Percentiles rank a stretch among this genome's conserved stretches.
Conservation (phyloP, 2,113 vertebrate species). For the Galemys pyrenaicus region DNA sequence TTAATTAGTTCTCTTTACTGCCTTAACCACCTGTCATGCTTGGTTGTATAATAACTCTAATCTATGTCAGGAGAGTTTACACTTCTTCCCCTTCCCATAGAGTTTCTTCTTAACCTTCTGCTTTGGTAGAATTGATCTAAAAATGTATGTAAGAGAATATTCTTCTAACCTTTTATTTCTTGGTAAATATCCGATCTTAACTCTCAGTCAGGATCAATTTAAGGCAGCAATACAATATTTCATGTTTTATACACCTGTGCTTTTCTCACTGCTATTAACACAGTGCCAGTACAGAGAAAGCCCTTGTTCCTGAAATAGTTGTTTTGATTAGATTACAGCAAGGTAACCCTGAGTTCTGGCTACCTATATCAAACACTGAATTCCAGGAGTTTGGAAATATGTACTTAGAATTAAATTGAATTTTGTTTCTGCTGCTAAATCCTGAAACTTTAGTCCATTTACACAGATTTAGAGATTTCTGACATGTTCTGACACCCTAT, state of each 20-base stretch:
- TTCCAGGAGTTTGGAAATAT: not conserved
- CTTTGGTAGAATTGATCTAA: not conserved
- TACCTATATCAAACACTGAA: not conserved
- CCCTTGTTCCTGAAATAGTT: not conserved
- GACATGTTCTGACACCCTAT: not conserved
- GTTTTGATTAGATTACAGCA: not conserved
- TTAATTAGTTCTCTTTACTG: slow-evolving; percentile 13
- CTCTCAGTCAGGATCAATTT: not conserved
- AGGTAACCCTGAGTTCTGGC: not conserved
- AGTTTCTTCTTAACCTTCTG: not conserved
- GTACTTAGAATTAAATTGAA: slow-evolving; percentile 26
- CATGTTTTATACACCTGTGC: not conserved
- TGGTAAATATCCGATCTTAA: not conserved
- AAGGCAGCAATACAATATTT: not conserved
- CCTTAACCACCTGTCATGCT: not conserved
- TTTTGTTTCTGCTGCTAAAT: not conserved
- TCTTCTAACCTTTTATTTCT: not conserved
- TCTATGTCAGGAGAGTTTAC: not conserved
- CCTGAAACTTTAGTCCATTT: slow-evolving; percentile 33
- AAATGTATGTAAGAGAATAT: not conserved
- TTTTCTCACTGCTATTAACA: not conserved
- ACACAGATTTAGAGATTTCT: not conserved
- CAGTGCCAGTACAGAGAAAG: not conserved
- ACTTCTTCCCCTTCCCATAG: not conserved
- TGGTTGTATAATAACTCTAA: not conserved